Conservation (phyloP, 2,888 invertebrate genomes). For the Lycia hirtaria region DNA sequence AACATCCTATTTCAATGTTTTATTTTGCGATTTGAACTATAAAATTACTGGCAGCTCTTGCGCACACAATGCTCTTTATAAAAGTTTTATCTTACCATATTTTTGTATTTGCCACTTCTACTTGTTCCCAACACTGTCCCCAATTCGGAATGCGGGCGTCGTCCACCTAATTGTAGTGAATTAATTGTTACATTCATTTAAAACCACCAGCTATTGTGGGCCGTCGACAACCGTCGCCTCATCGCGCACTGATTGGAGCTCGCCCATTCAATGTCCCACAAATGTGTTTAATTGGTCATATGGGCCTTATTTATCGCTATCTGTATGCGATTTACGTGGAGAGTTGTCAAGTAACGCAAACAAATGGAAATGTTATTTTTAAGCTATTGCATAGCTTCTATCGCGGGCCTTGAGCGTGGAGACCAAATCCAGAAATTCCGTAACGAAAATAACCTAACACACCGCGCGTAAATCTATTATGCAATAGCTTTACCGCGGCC, state of each 20-base stretch:
- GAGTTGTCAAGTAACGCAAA: too few species aligned
- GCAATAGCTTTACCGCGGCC: too few species aligned
- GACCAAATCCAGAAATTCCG: too few species aligned
- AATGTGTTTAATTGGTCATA: constrained; percentile 70
- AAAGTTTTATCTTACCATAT: background rate
- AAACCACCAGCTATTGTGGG: constrained; percentile 80
- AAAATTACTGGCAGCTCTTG: too few species aligned
- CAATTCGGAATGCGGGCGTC: constrained; percentile 81
- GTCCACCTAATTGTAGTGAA: constrained; percentile 82
- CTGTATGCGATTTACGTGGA: constrained; percentile 25
- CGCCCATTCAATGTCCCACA: constrained; percentile 59
- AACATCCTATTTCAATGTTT: too few species aligned
- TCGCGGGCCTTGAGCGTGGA: too few species aligned
- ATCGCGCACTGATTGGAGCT: constrained; percentile 74
- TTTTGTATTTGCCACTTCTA: constrained; percentile 38
- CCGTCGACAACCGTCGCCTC: constrained; percentile 72
- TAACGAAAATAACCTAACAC: too few species aligned
- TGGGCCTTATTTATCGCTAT: constrained; percentile 46
- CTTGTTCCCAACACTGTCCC: constrained; percentile 48
- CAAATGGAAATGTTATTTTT: too few species aligned
- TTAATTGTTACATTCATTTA: constrained; percentile 85
- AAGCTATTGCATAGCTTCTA: too few species aligned
- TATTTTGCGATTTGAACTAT: too few species aligned
- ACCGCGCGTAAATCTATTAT: too few species aligned
- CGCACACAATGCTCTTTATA: too few species aligned